Evolutionary conservation across 2,888 invertebrate species (phyloP).

Genomic region (Parnassius glacialis): DNA sequence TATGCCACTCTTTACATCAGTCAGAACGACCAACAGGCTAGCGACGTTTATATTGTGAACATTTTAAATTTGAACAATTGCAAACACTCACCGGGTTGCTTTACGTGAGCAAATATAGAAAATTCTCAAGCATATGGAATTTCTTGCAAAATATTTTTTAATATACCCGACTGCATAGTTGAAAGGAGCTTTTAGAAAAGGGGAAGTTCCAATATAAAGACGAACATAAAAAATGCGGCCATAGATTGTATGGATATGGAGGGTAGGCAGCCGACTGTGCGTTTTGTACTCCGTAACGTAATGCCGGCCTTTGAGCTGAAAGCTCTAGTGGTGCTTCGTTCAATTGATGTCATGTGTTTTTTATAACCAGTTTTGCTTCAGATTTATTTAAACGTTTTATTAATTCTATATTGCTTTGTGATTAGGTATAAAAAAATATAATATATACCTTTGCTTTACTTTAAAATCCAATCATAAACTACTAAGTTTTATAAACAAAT

Average conservation of each 20-base stretch:
- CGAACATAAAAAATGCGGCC: conserved; percentile 43
- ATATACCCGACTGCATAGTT: conserved; percentile 49
- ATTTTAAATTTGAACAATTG: not conserved
- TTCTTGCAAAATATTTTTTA: conserved; percentile 52
- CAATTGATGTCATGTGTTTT: conserved; percentile 4
- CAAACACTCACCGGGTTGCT: conserved; percentile 18
- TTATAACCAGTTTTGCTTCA: not conserved
- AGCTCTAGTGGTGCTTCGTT: conserved; percentile 8
- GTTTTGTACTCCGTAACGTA: conserved; percentile 9
- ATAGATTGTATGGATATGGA: conserved; percentile 35
- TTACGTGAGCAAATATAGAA: conserved; percentile 29
- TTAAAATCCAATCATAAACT: too few relatives aligned
- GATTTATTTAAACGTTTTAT: not conserved
- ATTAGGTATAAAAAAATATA: too few relatives aligned
- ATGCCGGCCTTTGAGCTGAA: conserved; percentile 8
- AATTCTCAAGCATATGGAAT: conserved; percentile 36
- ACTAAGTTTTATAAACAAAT: too few relatives aligned
- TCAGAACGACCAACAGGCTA: too few relatives aligned
- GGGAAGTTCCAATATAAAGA: conserved; percentile 52
- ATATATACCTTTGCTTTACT: too few relatives aligned
- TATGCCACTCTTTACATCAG: too few relatives aligned
- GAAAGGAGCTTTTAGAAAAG: conserved; percentile 47
- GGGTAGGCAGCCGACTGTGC: conserved; percentile 25
- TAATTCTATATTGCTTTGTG: too few relatives aligned
- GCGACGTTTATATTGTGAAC: too few relatives aligned